These are phyloP conservation scores for Parascotia fuliginaria DNA, from an alignment of 2,888 invertebrate species.

Conservation along the genomic window DNA sequence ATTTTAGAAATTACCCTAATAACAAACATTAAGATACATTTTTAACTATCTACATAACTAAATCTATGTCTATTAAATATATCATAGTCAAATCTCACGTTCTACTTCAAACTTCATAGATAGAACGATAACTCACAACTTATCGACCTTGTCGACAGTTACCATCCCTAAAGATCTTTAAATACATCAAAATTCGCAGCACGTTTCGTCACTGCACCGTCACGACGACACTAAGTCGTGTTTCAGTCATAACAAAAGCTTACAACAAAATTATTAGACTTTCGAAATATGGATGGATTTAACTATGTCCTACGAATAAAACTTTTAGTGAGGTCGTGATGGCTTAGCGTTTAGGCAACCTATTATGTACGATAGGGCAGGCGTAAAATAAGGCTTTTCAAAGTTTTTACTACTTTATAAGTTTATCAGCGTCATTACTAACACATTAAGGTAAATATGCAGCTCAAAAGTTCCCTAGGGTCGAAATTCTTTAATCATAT, in stretches of 20 bases:
- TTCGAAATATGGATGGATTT: conserved; percentile 19
- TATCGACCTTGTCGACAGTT: conserved; percentile 16
- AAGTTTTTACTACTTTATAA: too few relatives aligned
- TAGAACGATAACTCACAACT: background rate
- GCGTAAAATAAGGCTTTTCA: too few relatives aligned
- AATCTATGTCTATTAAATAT: background rate
- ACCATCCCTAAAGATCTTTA: conserved; percentile 29
- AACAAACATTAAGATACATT: background rate
- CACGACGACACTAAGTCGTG: conserved; percentile 51
- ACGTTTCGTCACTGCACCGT: conserved; percentile 53
- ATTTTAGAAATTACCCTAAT: too few relatives aligned
- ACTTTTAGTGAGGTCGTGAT: background rate
- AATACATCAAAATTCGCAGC: conserved; percentile 47
- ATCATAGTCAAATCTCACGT: conserved; percentile 1
- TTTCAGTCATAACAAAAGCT: conserved; percentile 43
- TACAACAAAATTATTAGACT: conserved; percentile 44
- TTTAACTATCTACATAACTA: background rate
- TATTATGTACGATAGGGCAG: too few relatives aligned
- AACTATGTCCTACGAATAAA: background rate
- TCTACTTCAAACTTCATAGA: background rate
- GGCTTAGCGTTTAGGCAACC: conserved; percentile 9
- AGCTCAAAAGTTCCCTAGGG: too few relatives aligned
- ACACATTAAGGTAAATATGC: too few relatives aligned
- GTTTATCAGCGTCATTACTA: too few relatives aligned
- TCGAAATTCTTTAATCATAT: too few relatives aligned